Base-by-base conservation (phyloP, 2,888 invertebrate species). In the Macropis europaea region DNA sequence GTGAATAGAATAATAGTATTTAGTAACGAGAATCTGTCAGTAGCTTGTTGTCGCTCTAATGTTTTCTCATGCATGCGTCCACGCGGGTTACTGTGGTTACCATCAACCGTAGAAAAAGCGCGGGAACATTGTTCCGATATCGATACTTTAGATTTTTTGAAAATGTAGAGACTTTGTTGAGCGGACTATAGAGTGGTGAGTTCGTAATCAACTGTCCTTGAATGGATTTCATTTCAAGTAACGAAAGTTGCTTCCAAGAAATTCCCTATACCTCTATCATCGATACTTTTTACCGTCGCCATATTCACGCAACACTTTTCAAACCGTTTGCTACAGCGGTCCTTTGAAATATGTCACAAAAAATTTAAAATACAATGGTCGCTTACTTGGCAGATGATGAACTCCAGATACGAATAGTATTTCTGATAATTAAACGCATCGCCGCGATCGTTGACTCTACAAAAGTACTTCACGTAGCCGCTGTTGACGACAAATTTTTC, bases 51-150 rank as follows among this genome's bases (percentile, higher is more conserved):
- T n/a, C n/a, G n/a, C n/a, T n/a, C n/a, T n/a, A n/a, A n/a, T n/a
- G n/a, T n/a, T n/a, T n/a, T n/a, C n/a, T n/a, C n/a, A n/a, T 68
- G 73, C 74, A 64, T 75, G 73, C 73, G 73, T 43, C 19, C 62
- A 43, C 38, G 48, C 45, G 57, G 17, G 17, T 74, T 19, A 43
- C 54, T 50, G 60, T 74, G 53, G 67, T 59, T 59, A 70, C 67
- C 11, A 9, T n/a, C 9, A 26, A 6, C 11, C 43, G 13, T 1
- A 24, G 26, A 22, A 11, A 32, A 57, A 38, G 22, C 50, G 50
- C 57, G 62, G 38, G 34, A 2, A 52, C 26, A 30, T 36, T 17
- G 15, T 56, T 36, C 7, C 4, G 7, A 34, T 26, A 26, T 43
- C 30, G 40, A 40, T 24, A 11, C 13, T 6, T 28, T 45, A 17